Percentiles rank a stretch among this genome's conserved stretches.
Conservation (phyloP, 2,797 vertebrate species). For the Eleutherodactylus coqui region DNA sequence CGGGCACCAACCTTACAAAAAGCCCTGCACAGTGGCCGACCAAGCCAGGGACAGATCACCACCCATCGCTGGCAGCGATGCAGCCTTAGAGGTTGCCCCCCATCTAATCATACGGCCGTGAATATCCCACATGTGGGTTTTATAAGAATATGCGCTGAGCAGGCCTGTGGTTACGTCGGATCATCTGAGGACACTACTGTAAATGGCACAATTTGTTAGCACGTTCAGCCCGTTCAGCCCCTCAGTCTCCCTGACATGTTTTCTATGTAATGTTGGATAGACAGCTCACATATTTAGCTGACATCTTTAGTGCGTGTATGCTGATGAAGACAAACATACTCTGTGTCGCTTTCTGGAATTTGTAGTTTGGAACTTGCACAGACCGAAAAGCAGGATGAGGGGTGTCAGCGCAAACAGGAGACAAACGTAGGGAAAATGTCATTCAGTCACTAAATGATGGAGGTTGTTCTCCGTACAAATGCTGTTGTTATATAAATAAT, state of each 20-base stretch:
- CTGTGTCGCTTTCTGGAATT: neutral
- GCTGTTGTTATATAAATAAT: neutral
- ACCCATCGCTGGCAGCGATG: neutral
- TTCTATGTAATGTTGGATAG: slow-evolving; percentile 41
- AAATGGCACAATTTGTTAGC: slow-evolving; percentile 48
- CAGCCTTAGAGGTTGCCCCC: neutral
- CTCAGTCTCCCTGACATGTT: slow-evolving; percentile 37
- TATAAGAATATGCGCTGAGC: slow-evolving; percentile 39
- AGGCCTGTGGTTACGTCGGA: slow-evolving; percentile 46
- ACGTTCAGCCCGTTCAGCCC: slow-evolving; percentile 25
- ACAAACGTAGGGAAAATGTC: neutral
- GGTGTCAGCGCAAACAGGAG: neutral
- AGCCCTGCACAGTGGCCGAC: neutral
- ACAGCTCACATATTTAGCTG: slow-evolving; percentile 48
- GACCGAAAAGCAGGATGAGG: neutral
- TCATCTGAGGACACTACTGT: slow-evolving; percentile 56
- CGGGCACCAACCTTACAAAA: neutral
- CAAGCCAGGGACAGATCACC: neutral
- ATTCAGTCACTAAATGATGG: neutral
- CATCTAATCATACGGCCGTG: neutral
- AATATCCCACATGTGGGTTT: slow-evolving; percentile 19
- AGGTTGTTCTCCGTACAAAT: neutral
- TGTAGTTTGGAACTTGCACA: neutral
- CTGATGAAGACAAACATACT: slow-evolving; percentile 57
- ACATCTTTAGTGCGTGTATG: slow-evolving; percentile 56